phyloP scores from a whole-genome alignment of 1,140 invertebrate species.

The Planococcus citri region DNA sequence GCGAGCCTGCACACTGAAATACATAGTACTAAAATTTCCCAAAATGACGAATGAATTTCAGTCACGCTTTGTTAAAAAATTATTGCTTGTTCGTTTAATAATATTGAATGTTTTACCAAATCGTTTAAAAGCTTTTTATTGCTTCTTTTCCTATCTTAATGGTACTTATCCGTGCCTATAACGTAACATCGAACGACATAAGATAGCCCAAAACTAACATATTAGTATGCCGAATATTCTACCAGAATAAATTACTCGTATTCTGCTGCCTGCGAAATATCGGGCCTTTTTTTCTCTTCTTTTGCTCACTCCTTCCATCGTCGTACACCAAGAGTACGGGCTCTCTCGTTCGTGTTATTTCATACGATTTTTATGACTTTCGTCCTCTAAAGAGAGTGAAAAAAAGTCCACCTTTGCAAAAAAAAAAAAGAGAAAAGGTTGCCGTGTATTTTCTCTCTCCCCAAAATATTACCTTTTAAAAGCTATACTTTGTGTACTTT shows the following conservation, averaged over 20 bases:
- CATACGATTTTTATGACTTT: no score
- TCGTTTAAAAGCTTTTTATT: constrained; percentile 8
- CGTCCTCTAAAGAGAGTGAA: no score
- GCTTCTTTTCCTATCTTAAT: constrained; percentile 3
- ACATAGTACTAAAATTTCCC: no score
- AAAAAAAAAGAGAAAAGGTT: no score
- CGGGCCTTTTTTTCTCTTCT: not conserved
- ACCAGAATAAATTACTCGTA: not conserved
- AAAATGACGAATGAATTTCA: constrained; percentile 3
- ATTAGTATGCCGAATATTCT: constrained; percentile 2
- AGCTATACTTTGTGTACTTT: no score
- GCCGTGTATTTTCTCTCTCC: no score
- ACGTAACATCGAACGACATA: not conserved
- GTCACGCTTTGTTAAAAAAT: constrained; percentile 7
- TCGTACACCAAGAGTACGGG: no score
- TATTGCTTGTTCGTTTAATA: constrained; percentile 3
- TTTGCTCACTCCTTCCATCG: no score
- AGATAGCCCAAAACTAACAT: constrained; percentile 6
- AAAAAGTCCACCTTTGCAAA: no score
- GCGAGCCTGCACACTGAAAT: not conserved
- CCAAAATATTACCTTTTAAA: no score
- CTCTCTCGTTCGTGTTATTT: no score
- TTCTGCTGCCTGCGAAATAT: not conserved
- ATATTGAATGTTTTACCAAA: not conserved
- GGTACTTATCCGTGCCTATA: not conserved